Evolutionary conservation across 2,797 vertebrate genomes (phyloP), one percentile per base, ranked within the genome.

Genomic region (Crenuchus spilurus): DNA sequence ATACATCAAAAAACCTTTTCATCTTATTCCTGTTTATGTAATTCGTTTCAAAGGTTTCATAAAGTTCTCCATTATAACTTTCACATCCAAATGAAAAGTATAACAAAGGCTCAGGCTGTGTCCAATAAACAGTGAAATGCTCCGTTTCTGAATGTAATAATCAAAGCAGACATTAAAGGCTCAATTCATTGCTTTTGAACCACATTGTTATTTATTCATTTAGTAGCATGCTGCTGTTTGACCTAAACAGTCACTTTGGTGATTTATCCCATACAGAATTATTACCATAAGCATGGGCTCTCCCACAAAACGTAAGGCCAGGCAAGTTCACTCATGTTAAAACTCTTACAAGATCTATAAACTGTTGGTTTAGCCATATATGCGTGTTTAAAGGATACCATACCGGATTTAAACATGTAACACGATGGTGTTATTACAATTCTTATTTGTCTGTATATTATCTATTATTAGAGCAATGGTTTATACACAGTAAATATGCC

Each of bases 1-100:
- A 70, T 57, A 74, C 60, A 75, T 70, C 74, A 69, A 75, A 51
- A 75, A 72, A 75, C 28, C 28, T 75, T 28, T 51, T 64, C 48
- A 48, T 65, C 49, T 58, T 22, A 55, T 75, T 70, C 48, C 26
- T 46, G 30, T 20, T 66, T 37, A 31, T 41, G 30, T 49, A 39
- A 42, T 54, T 41, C 31, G 46, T 46, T 55, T 16, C 60, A 54
- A 26, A 51, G 26, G 46, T 51, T 72, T 66, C 46, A 52, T 71
- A 48, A 16, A 42, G 5, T 2, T 33, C 26, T 39, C 6, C 30
- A 39, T 14, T 24, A 54, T 48, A 28, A 39, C 2, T 7, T 46
- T 11, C 49, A 28, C 8, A 41, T 20, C 48, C 37, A 14, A 54
- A 13, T 14, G 3, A 14, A 28, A n/a, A 9, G 18, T 51, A 20